Base-by-base conservation (phyloP, 2,113 vertebrate genomes). In the Entomyzon cyanotis region DNA sequence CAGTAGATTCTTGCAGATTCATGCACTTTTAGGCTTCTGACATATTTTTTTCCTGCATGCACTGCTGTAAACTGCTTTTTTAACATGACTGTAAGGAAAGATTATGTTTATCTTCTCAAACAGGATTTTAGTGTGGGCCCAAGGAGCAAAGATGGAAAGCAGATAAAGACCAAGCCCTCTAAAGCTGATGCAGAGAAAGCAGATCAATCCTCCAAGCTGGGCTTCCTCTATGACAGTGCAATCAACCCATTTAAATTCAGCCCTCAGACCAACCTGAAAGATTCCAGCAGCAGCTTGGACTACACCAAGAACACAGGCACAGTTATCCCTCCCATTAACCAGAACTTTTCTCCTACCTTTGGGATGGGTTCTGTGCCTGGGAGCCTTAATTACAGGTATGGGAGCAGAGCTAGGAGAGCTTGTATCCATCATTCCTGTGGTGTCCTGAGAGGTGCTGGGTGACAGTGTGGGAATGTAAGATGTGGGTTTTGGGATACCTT, bases 321-420 rank as follows among this genome's bases (percentile, higher is more conserved):
- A 31, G 76, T 96, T 5, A 98, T 98, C 41, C 98, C 98, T 80
- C 96, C 96, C 15, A 95, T 98, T 44, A 83, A 16, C 33, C 94
- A 95, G 68, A 97, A 71, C 62, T 94, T 96, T 78, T 96, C 97
- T 59, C 81, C 96, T 33, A 63, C 85, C 2, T 56, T 77, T 44
- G 97, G 95, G 41, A 53, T 89, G 46, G 93, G 82, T 33, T 67
- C 96, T 70, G 47, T 96, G 50, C 77, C 97, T 23, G 97, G 93
- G 53, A 96, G 56, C 60, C 92, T 95, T 69, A 97, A 84, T 89
- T 98, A 98, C 81, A 98, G 98, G 98, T 99, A 98, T 4, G 77
- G 69, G 75, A 60, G 41, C 55, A 84, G 71, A 76, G 42, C 75
- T 37, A 4, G 37, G 60, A 42, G 46, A 74, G n/a, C 31, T 69